Base-by-base conservation (phyloP, 2,888 invertebrate genomes). In the Drosophila prostipennis region DNA sequence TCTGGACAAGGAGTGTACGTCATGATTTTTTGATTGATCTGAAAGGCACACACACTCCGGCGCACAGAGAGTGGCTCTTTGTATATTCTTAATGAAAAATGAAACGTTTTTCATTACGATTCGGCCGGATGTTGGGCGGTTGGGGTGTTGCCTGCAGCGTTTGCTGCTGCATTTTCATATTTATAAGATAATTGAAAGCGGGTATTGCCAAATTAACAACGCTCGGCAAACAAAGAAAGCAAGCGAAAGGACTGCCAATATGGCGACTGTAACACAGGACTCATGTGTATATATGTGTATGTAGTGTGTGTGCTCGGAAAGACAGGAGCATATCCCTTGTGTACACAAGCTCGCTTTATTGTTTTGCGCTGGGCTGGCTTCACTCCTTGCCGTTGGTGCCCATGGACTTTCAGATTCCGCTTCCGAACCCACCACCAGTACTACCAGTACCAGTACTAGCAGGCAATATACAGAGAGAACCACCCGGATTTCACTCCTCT, bases 161-260 rank as follows among this genome's bases (percentile, higher is more conserved):
- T 85, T 85, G 78, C 82, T 79, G 78, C 83, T 89, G 89, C 88
- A 87, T 84, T 90, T 90, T 90, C 90, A 90, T 90, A 90, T 90
- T 90, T 90, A 90, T 90, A 89, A 90, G 91, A 90, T 90, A 90
- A 90, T 90, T 90, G 90, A 90, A 90, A 90, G 90, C 89, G 90
- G 90, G 90, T 90, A 90, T 90, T 90, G 90, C 90, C 90, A 90
- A 90, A 90, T 90, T 90, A 90, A 89, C 90, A 89, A 79, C 84
- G 87, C 85, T 90, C 72, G 69, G 84, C 79, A 90, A 90, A 90
- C 89, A 90, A 79, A 55, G 65, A 49, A 57, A 36, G 89, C 78
- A 80, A 73, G 32, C 52, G 51, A 42, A 42, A 56, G 48, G 59
- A 74, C 73, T 80, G 67, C 61, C 79, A 86, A 80, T 80, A 79